Percentiles rank a stretch among this genome's conserved stretches.
Evolutionary conservation across 2,888 invertebrate genomes (phyloP).

Genomic region (Nesidiocoris tenuis): DNA sequence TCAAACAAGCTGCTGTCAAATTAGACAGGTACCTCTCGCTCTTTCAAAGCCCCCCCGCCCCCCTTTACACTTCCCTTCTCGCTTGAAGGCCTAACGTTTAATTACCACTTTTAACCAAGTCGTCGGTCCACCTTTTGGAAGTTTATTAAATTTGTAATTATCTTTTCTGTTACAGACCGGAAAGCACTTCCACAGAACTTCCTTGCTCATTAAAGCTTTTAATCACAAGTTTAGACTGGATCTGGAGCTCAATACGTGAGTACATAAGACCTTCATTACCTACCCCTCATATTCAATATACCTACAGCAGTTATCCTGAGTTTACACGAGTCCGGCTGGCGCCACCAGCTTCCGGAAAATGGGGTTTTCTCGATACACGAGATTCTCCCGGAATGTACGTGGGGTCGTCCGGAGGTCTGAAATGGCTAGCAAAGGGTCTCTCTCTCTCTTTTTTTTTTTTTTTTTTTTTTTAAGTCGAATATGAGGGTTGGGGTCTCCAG

Average conservation of each 20-base stretch:
- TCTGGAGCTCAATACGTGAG: slow-evolving; percentile 95
- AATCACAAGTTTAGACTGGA: slow-evolving; percentile 94
- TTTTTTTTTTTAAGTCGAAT: too few relatives aligned
- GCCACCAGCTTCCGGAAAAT: too few relatives aligned
- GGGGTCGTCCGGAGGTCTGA: too few relatives aligned
- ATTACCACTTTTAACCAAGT: slow-evolving; percentile 27
- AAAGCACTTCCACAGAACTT: slow-evolving; percentile 91
- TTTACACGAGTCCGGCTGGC: too few relatives aligned
- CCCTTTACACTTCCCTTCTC: not conserved
- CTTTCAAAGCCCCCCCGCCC: not conserved
- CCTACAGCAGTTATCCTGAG: too few relatives aligned
- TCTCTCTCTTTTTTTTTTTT: too few relatives aligned
- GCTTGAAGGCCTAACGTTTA: not conserved
- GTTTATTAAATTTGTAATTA: slow-evolving; percentile 30
- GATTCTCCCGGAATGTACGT: too few relatives aligned
- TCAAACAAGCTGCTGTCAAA: slow-evolving; percentile 21
- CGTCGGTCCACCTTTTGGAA: slow-evolving; percentile 1
- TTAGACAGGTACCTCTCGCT: slow-evolving; percentile 13
- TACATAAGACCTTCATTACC: too few relatives aligned
- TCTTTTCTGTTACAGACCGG: slow-evolving; percentile 72
- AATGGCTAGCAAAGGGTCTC: too few relatives aligned
- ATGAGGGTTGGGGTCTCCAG: too few relatives aligned
- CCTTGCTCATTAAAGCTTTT: slow-evolving; percentile 94
- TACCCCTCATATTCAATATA: too few relatives aligned
- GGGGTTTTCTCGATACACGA: too few relatives aligned